A percentile compares a stretch with the other conserved stretches of the same genome.
These are phyloP conservation scores for Hormiphora californensis DNA, from an alignment of 37 sponge, comb jelly and placozoan species.

Conservation along the genomic window DNA sequence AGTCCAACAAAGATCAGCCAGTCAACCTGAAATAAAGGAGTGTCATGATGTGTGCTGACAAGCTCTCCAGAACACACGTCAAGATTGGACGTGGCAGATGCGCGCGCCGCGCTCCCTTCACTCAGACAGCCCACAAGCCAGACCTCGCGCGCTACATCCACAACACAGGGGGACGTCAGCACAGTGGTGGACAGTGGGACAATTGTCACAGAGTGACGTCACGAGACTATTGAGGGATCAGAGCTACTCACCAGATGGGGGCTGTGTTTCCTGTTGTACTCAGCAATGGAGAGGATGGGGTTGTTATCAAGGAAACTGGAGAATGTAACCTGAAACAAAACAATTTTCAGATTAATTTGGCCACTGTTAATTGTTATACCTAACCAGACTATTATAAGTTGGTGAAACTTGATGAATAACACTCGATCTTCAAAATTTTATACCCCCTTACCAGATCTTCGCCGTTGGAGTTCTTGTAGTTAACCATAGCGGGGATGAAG, in stretches of 20 bases:
- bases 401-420: neutral
- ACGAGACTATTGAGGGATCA: too few relatives aligned
- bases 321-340: conserved; percentile 31
- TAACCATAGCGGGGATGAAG: conserved; percentile 41
- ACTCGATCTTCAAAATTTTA: neutral
- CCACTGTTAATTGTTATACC: neutral
- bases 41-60: too few relatives aligned
- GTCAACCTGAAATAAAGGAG: conserved; percentile 14
- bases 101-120: too few relatives aligned
- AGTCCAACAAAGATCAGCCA: conserved; percentile 48
- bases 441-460: conserved; percentile 2
- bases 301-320: conserved; percentile 55
- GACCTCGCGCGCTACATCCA: too few relatives aligned
- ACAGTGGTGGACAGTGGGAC: too few relatives aligned
- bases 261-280: conserved; percentile 37
- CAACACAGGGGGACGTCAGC: too few relatives aligned
- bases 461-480: conserved; percentile 18
- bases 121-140: too few relatives aligned
- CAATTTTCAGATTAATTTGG: neutral
- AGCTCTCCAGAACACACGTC: too few relatives aligned
- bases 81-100: too few relatives aligned
- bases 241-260: conserved; percentile 44
- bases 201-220: too few relatives aligned
- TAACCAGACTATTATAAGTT: too few relatives aligned
- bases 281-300: conserved; percentile 28